Evolutionary conservation across 2,797 vertebrate genomes (phyloP).

Genomic region (Gambelia wislizenii): DNA sequence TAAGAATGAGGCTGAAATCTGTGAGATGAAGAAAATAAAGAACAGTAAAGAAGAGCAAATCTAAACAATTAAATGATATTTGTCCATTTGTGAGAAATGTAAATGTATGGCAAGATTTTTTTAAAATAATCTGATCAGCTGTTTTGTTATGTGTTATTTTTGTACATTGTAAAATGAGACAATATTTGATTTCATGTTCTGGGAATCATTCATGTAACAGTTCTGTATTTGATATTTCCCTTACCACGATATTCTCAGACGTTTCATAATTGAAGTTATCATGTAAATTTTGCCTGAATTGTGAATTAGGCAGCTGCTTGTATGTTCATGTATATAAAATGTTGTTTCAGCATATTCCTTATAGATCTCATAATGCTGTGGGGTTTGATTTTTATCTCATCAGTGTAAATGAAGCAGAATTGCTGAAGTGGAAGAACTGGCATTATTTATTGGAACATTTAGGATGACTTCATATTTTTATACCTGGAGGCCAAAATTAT

Average conservation of each 20-base stretch:
- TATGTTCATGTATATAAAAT: background rate
- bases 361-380: slow-evolving; percentile 11
- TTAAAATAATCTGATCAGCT: background rate
- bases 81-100: background rate
- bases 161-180: background rate
- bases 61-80: background rate
- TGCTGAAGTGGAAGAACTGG: slow-evolving; percentile 16
- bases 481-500: background rate
- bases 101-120: background rate
- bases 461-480: background rate
- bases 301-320: background rate
- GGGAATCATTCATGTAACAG: background rate
- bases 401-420: background rate
- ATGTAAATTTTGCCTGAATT: background rate
- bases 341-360: slow-evolving; percentile 3
- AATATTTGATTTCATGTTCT: background rate
- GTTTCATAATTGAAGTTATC: background rate
- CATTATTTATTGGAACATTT: slow-evolving; percentile 1
- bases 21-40: background rate
- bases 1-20: background rate
- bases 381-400: background rate
- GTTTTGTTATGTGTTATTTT: background rate
- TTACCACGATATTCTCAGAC: background rate
- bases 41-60: background rate
- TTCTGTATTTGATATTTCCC: background rate